These are phyloP conservation scores for Hylia prasina DNA, from an alignment of 2,113 vertebrate genomes.

Conservation along the genomic window DNA sequence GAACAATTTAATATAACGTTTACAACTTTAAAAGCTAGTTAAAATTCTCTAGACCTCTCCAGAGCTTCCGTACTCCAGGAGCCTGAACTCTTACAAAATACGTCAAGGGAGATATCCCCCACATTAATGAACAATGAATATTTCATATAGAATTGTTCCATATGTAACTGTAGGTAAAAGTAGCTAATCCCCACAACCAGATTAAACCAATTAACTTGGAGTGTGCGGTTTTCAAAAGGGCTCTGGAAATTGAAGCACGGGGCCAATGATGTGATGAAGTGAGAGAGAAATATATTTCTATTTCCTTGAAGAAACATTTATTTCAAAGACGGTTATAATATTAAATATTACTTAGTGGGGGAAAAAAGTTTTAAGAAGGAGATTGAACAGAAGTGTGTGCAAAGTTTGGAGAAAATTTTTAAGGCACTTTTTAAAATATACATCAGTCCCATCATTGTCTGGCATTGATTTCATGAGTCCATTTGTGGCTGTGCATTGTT, in stretches of 20 bases:
- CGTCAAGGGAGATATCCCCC: not conserved
- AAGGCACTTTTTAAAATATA: not conserved
- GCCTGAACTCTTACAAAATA: not conserved
- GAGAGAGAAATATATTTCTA: not conserved
- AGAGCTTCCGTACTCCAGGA: not conserved
- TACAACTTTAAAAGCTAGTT: not conserved
- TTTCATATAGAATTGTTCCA: not conserved
- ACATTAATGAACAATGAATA: not conserved
- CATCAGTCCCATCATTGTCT: not conserved
- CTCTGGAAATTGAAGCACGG: not conserved
- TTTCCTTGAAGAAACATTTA: not conserved
- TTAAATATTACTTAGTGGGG: not conserved
- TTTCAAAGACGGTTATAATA: not conserved
- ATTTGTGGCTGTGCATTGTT: not conserved
- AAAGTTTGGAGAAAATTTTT: not conserved
- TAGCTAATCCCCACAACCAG: not conserved
- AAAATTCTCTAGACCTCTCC: not conserved
- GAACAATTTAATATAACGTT: not conserved
- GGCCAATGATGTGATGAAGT: not conserved
- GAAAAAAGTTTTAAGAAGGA: not conserved
- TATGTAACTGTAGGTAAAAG: constrained; percentile 8
- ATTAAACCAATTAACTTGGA: not conserved
- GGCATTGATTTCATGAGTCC: not conserved
- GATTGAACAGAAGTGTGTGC: not conserved
- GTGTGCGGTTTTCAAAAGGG: not conserved